Conservation (phyloP, 1,140 invertebrate species). For the Caenorhabditis briggsae region DNA sequence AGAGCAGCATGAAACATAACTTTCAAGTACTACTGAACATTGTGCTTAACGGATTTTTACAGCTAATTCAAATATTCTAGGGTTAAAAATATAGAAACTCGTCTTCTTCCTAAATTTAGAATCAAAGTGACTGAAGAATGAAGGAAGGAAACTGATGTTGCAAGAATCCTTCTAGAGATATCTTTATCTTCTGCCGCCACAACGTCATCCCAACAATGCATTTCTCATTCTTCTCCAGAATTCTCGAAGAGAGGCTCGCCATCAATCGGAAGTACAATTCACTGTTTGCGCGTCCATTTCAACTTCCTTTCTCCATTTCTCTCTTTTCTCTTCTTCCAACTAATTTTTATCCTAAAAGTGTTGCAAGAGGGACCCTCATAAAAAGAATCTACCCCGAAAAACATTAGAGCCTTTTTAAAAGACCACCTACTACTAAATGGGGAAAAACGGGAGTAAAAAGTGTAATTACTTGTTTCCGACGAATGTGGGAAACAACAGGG, state of each 20-base stretch:
- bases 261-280: slow-evolving; percentile 56
- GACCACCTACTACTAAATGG: slow-evolving; percentile 43
- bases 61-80: no score
- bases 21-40: no score
- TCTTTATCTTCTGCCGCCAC: neutral
- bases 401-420: neutral
- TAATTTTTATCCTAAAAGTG: neutral
- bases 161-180: slow-evolving; percentile 1
- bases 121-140: neutral
- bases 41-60: no score
- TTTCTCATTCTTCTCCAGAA: neutral
- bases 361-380: slow-evolving; percentile 34
- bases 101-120: neutral
- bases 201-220: slow-evolving; percentile 37
- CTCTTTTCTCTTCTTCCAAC: neutral
- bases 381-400: slow-evolving; percentile 5
- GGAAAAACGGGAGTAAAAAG: neutral
- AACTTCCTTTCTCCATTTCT: slow-evolving; percentile 19
- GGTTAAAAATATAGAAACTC: no score
- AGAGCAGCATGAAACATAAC: no score
- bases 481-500: slow-evolving; percentile 45
- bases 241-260: slow-evolving; percentile 24
- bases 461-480: slow-evolving; percentile 43
- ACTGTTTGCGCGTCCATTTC: slow-evolving; percentile 50
- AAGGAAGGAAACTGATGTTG: slow-evolving; percentile 11